Base-by-base conservation (phyloP, 2,113 vertebrate genomes). In the Phoxinus phoxinus region DNA sequence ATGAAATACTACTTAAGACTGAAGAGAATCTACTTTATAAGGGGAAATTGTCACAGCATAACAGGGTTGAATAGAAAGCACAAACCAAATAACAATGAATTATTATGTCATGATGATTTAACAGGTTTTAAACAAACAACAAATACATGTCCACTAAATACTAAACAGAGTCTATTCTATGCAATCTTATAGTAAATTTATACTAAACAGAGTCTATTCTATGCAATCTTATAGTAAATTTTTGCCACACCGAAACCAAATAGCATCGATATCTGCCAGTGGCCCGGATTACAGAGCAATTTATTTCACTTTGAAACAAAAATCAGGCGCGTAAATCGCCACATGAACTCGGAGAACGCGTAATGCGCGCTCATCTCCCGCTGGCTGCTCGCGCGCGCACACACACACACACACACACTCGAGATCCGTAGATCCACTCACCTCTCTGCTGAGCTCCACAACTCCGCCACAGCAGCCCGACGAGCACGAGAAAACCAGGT, bases 381-480 rank as follows among this genome's bases (percentile, higher is more conserved):
- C 53, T 56, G 53, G 19, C 6, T 8, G 53, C 53, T 1, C 53
- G 2, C 59, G n/a, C 59, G 13, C 59, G 0, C 56, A 9, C 61
- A 4, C 61, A 11, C 61, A 12, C 25, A 27, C 25, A 37, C 67
- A 73, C 37, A 58, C 48, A n/a, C 59, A 74, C 83, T 59, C 56
- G 7, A 69, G 65, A 35, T 21, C 3, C 1, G 5, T 21, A 0
- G 30, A 41, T 86, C 15, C 63, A 91, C 95, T 95, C 91, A 95
- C 95, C 94, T 92, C 94, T 95, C 87, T 94, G 95, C 92, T 94
- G 94, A 79, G 88, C 92, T n/a, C 71, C 84, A 87, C 91, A 87
- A 84, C 88, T 91, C 90, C 90, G 93, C 93, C 93, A 94, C 90
- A 93, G 92, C 90, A 94, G 91, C 91, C 87, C 89, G 51, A 89